Evolutionary conservation across 1,140 invertebrate species (phyloP), one percentile per base, ranked within the genome.

Genomic region (Nixonia krombeini): DNA sequence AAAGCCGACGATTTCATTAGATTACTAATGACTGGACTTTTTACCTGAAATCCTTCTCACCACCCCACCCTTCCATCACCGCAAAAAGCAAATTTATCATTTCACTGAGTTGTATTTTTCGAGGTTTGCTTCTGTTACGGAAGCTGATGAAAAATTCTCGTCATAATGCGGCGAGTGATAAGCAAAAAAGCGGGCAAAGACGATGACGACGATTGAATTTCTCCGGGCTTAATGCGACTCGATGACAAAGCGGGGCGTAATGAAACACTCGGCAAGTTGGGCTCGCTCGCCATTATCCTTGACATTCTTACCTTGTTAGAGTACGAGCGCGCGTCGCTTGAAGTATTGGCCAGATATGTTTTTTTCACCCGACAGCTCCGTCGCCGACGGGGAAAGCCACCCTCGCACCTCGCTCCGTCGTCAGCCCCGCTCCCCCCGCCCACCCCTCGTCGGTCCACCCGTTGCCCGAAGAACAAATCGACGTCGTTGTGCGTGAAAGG

Each of bases 401-500:
- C 50, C 49, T 57, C 47, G n/a, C 57, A 31, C 33, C 45, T 50
- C 41, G 9, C 58, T n/a, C n/a, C n/a, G n/a, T n/a, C n/a, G n/a
- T n/a, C n/a, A n/a, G n/a, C n/a, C n/a, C n/a, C n/a, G n/a, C n/a
- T n/a, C n/a, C n/a, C n/a, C 58, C 37, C 29, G 38, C 58, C 53
- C 66, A 33, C 16, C 51, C 26, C 57, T 40, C n/a, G n/a, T n/a
- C n/a, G n/a, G n/a, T 42, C 41, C 42, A 44, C 7, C 52, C 51
- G 55, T 65, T 65, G 51, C 68, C 62, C 25, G 37, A 62, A 65
- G 68, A 65, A 70, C 68, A 65, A 70, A 70, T 66, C 68, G 68
- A 66, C 68, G 57, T 66, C 62, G 62, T 70, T 66, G 62, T 65
- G 62, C 68, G 68, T 70, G 58, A 70, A 70, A 70, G 58, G 62